Base-by-base conservation (phyloP, 2,797 vertebrate species). In the Tokudaia tokunoshimensis region DNA sequence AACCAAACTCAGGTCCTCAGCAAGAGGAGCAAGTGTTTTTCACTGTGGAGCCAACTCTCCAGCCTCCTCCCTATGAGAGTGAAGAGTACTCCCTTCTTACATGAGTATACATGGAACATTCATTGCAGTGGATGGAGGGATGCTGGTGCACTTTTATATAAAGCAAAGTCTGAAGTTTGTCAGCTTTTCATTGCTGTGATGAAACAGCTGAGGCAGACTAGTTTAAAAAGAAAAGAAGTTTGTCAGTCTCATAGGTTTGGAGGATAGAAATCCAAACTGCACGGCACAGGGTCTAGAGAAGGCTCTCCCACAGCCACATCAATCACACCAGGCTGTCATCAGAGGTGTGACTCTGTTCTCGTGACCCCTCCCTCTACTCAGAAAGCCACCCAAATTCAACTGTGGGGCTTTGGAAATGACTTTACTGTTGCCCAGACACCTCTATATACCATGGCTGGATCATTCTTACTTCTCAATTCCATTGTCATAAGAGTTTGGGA, bases 161-260 rank as follows among this genome's bases (percentile, higher is more conserved):
- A 57, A 93, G 52, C 50, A 13, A 94, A 81, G 31, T 79, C 57
- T 4, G 9, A 44, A 59, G 26, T 93, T 93, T 91, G 24, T 41
- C 9, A 55, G 5, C 19, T 90, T 76, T 75, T 59, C 31, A 31
- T 79, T 67, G 3, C 29, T 85, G 19, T 5, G 10, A 63, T 79
- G 72, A 65, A 85, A 37, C 59, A 70, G 24, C 47, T 3, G 9
- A 90, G 50, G 59, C 31, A n/a, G 80, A 41, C n/a, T 70, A 24
- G n/a, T 94, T 83, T n/a, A 76, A 65, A 19, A 65, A 63, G 55
- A 79, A 79, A 89, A 75, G n/a, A 79, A 70, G 50, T 87, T 44
- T 29, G 26, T 55, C 34, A 44, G n/a, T 37, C 55, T 63, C 44
- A 41, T 15, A 9, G n/a, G 37, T 63, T 52, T 76, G 57, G 70